Evolutionary conservation across 2,797 vertebrate species (phyloP), one percentile per base, ranked within the genome.

Genomic region (Heteromormyrus szaboi): DNA sequence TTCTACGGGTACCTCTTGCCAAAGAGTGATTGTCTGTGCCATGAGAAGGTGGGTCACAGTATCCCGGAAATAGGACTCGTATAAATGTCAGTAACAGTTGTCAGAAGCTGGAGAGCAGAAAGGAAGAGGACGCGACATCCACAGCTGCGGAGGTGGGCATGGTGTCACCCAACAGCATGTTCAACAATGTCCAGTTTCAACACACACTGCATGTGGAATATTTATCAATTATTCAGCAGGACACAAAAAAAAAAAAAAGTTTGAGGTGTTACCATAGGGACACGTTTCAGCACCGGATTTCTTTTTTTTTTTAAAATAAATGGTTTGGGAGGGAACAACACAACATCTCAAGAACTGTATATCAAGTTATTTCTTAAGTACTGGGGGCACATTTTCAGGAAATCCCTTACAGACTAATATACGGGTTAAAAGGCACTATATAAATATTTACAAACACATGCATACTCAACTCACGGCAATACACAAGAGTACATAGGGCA

Each of bases 371-470:
- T 93, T 93, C 91, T 51, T 89, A 92, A 46, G 87, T 91, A 90
- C 17, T 46, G 76, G 72, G 89, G 92, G 93, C 90, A 90, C 84
- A 91, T 87, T 89, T 87, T 92, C 92, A 91, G 92, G 81, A 68
- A 92, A 94, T 94, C 93, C 94, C 93, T 95, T 95, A 94, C 92
- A 93, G 94, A 94, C 93, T 86, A 88, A 51, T 89, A 89, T 90
- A 94, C 92, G 89, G 93, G 90, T 91, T 94, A 95, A 96, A 93
- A 96, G 95, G 95, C 95, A 96, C 95, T 88, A 93, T 95, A 95
- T 95, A 95, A 96, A 96, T 96, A 96, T 93, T 90, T 93, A 95
- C 92, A 92, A 88, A 90, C 92, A 92, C 91, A 91, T 88, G 88
- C 92, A 91, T 88, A 89, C 92, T 92, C 92, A 90, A 44, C 68